A percentile compares a stretch with the other conserved stretches of the same genome.
These are phyloP conservation scores for Zaprionus ornatus DNA, from an alignment of 1,140 invertebrate genomes.

Conservation along the genomic window DNA sequence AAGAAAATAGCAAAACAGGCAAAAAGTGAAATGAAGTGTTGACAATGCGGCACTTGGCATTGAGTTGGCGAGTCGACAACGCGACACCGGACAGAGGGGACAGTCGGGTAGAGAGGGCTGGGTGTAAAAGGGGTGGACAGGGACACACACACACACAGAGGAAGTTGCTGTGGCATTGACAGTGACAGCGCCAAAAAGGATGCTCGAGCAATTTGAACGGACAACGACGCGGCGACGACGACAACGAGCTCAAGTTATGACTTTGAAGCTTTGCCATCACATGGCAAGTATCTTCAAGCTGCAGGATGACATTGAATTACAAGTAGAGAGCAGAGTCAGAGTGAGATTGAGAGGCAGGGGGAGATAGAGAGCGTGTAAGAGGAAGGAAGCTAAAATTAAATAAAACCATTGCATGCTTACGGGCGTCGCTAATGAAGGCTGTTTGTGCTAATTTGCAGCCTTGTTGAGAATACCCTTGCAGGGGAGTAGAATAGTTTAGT, in stretches of 20 bases:
- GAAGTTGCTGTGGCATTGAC: conserved; percentile 31
- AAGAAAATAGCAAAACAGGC: conserved; percentile 13
- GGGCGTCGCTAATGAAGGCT: conserved; percentile 57
- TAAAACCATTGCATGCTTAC: conserved; percentile 34
- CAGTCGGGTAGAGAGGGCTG: no score
- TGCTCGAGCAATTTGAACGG: conserved; percentile 9
- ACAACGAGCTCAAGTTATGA: conserved; percentile 57
- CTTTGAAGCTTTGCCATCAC: conserved; percentile 61
- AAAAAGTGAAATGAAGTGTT: conserved; percentile 55
- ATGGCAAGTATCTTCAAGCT: conserved; percentile 18
- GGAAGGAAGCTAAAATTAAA: conserved; percentile 2
- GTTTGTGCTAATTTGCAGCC: conserved; percentile 59
- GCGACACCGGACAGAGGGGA: conserved; percentile 19
- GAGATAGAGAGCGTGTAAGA: neutral
- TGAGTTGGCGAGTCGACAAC: conserved; percentile 34
- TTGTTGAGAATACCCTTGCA: neutral
- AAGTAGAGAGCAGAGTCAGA: neutral
- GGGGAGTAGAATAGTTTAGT: no score
- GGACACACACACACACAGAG: conserved; percentile 38
- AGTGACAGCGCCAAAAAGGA: conserved; percentile 26
- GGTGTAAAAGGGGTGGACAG: neutral
- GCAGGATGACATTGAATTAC: conserved; percentile 38
- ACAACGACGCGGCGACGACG: conserved; percentile 7
- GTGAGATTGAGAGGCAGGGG: neutral
- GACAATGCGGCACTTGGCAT: conserved; percentile 72